Evolutionary conservation across 2,113 vertebrate species (phyloP).

Genomic region (Solea senegalensis): DNA sequence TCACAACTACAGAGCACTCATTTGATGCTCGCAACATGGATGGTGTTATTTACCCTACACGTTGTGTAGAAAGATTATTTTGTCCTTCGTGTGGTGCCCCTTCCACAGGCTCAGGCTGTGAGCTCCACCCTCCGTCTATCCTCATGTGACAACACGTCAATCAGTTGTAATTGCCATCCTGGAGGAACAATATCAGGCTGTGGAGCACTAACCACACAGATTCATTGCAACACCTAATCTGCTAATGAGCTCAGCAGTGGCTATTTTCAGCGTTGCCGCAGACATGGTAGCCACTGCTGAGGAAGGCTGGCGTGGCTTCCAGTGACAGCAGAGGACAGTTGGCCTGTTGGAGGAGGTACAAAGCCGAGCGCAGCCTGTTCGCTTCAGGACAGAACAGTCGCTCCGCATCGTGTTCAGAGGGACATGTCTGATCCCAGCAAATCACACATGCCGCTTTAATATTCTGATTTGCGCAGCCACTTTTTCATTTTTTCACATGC

Average conservation of each 20-base stretch:
- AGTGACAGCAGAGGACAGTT: constrained; percentile 86
- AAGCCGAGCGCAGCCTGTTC: constrained; percentile 48
- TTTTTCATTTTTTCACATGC: constrained; percentile 31
- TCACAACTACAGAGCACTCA: constrained; percentile 16
- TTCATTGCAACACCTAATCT: constrained; percentile 91
- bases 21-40: constrained; percentile 48
- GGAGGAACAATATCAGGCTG: constrained; percentile 86
- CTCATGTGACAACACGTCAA: constrained; percentile 88
- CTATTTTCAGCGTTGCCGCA: constrained; percentile 84
- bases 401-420: constrained; percentile 44
- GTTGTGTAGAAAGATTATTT: constrained; percentile 54
- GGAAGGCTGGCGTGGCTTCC: constrained; percentile 78
- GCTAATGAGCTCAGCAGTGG: constrained; percentile 88
- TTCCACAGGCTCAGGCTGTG: constrained; percentile 72
- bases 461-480: constrained; percentile 35
- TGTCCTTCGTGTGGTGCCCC: constrained; percentile 83
- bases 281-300: constrained; percentile 66
- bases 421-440: constrained; percentile 25
- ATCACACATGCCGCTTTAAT: constrained; percentile 31
- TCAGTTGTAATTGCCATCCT: constrained; percentile 93
- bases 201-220: constrained; percentile 83
- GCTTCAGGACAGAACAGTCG: constrained; percentile 54
- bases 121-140: constrained; percentile 78
- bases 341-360: constrained; percentile 64
- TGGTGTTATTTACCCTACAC: constrained; percentile 37